A percentile compares a stretch with the other conserved stretches of the same genome.
phyloP scores from a whole-genome alignment of 2,797 vertebrate genomes.

The Schizopygopsis pylzovi region DNA sequence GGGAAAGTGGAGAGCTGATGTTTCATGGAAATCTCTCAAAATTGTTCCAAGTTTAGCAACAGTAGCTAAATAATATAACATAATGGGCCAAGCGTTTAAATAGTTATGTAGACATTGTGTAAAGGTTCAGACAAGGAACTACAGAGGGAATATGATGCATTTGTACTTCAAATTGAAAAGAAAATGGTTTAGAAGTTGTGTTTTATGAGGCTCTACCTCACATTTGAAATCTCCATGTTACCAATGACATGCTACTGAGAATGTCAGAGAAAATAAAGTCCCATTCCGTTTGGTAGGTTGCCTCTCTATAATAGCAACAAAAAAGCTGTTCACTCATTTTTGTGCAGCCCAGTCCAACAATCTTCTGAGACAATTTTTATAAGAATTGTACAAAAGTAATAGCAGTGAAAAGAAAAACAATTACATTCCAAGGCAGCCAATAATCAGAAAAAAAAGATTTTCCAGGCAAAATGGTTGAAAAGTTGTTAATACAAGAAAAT shows the following conservation, averaged over 20 bases:
- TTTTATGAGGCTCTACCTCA: not conserved
- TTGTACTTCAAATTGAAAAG: not conserved
- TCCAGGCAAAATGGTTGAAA: not conserved
- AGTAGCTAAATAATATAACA: not conserved
- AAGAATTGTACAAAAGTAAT: not conserved
- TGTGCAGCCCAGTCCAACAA: not conserved
- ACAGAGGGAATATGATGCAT: not conserved
- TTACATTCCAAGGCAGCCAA: not conserved
- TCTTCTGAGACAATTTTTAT: not conserved
- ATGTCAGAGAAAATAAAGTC: not conserved
- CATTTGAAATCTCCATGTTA: not conserved
- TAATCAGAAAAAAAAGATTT: not conserved
- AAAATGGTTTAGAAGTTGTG: not conserved
- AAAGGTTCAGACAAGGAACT: not conserved
- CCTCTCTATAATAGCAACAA: not conserved
- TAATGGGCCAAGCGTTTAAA: not conserved
- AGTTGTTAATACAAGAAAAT: not conserved
- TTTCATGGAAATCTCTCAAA: not conserved
- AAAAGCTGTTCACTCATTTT: not conserved
- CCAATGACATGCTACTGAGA: not conserved
- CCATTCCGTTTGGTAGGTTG: not conserved
- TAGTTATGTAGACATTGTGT: not conserved
- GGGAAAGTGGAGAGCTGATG: not conserved
- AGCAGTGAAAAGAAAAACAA: not conserved
- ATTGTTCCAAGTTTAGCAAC: constrained; percentile 4